Conservation (phyloP, 2,888 invertebrate species). For the Drosophila kuntzei region DNA sequence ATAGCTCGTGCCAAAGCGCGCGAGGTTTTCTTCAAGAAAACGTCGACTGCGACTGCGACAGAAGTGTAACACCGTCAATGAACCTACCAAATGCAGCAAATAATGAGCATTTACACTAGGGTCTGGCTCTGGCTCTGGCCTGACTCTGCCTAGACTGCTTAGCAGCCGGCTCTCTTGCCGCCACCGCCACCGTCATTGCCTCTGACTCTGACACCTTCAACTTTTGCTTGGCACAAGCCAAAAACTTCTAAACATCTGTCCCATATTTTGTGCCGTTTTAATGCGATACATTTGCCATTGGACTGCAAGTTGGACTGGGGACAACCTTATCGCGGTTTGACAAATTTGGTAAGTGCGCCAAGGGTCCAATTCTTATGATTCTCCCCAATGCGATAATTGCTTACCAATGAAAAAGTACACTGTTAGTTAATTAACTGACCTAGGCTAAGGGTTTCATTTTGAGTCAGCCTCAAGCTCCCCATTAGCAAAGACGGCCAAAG, state of each 20-base stretch:
- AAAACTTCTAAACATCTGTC: conserved; percentile 73
- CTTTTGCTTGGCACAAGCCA: conserved; percentile 77
- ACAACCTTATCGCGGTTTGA: conserved; percentile 62
- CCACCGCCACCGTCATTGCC: conserved; percentile 42
- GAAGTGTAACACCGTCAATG: conserved; percentile 70
- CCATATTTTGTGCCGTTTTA: conserved; percentile 78
- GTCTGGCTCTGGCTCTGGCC: conserved; percentile 8
- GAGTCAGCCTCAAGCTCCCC: conserved; percentile 24
- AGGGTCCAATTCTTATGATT: conserved; percentile 35
- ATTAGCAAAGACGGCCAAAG: background rate
- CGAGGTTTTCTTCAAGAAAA: conserved; percentile 68
- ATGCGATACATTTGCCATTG: conserved; percentile 57
- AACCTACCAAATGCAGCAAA: conserved; percentile 68
- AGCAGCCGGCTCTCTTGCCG: conserved; percentile 71
- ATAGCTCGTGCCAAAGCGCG: conserved; percentile 81
- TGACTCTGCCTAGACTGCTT: conserved; percentile 29
- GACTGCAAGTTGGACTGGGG: conserved; percentile 13
- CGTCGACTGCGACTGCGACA: conserved; percentile 19
- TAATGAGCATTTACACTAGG: conserved; percentile 61
- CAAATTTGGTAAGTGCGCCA: conserved; percentile 74
- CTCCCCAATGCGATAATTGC: conserved; percentile 54
- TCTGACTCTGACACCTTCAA: conserved; percentile 72
- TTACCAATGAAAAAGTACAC: conserved; percentile 39
- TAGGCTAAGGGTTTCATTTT: conserved; percentile 24
- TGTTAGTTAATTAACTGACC: conserved; percentile 49